phyloP scores from a whole-genome alignment of 2,113 vertebrate genomes.

The Corythornis cristatus region DNA sequence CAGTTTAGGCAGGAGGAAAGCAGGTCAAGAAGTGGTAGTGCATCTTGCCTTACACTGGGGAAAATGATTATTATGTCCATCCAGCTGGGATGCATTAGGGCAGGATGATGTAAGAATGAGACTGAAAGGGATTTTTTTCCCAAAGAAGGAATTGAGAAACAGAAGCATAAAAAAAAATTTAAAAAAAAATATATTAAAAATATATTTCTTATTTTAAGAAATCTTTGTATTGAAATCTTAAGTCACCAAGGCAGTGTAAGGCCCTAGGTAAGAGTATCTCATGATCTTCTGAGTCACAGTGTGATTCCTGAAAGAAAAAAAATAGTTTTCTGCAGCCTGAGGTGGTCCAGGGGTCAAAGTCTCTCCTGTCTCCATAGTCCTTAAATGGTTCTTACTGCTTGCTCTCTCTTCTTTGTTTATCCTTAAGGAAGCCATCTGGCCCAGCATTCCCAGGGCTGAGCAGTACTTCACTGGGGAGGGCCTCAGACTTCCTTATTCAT shows the following conservation, averaged over 20 bases:
- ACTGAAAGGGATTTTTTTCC: slow-evolving; percentile 43
- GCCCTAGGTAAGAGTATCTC: not conserved
- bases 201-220: not conserved
- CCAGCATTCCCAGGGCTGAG: not conserved
- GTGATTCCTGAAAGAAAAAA: not conserved
- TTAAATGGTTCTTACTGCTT: slow-evolving; percentile 51
- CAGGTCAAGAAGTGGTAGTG: not conserved
- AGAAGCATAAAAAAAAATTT: not conserved
- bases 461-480: not conserved
- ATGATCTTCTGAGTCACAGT: not conserved
- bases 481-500: slow-evolving; percentile 3
- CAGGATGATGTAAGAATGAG: slow-evolving; percentile 51
- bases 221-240: not conserved
- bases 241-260: not conserved
- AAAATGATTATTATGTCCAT: not conserved
- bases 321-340: not conserved
- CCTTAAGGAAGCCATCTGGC: slow-evolving; percentile 30
- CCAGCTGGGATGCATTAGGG: slow-evolving; percentile 48
- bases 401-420: slow-evolving; percentile 45
- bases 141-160: slow-evolving; percentile 57
- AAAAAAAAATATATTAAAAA: not conserved
- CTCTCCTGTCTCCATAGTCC: slow-evolving; percentile 15
- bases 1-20: not conserved
- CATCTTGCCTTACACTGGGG: not conserved
- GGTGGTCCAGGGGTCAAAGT: slow-evolving; percentile 43